Evolutionary conservation across 2,888 invertebrate genomes (phyloP).

Genomic region (Perizoma affinitatum): DNA sequence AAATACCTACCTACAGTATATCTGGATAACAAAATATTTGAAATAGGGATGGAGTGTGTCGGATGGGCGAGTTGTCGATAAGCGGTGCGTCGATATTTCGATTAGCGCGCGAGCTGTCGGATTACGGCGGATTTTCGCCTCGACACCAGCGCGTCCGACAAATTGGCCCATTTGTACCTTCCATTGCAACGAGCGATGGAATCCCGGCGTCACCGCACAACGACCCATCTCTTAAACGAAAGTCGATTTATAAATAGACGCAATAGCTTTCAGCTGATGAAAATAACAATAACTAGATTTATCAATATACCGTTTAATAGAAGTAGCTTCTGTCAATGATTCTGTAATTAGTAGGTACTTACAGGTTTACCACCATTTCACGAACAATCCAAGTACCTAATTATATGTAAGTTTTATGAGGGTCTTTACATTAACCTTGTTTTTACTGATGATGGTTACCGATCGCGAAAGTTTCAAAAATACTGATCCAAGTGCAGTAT

Average conservation of each 20-base stretch:
- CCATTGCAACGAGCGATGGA: constrained; percentile 25
- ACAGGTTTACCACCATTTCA: too few relatives aligned
- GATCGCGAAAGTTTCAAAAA: too few relatives aligned
- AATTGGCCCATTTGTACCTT: constrained; percentile 78
- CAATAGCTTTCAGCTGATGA: too few relatives aligned
- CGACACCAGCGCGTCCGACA: constrained; percentile 63
- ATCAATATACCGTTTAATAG: too few relatives aligned
- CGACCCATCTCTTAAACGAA: constrained; percentile 20
- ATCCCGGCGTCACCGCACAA: constrained; percentile 42
- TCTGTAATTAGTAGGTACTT: too few relatives aligned
- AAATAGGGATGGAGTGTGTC: constrained; percentile 32
- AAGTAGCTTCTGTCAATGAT: too few relatives aligned
- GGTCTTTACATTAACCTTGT: too few relatives aligned
- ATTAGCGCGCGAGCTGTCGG: constrained; percentile 77
- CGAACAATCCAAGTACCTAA: too few relatives aligned
- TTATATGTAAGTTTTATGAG: too few relatives aligned
- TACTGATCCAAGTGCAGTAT: too few relatives aligned
- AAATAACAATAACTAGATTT: too few relatives aligned
- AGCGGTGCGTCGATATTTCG: constrained; percentile 77
- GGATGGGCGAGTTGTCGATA: constrained; percentile 58
- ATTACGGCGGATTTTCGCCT: constrained; percentile 81
- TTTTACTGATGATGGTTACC: too few relatives aligned
- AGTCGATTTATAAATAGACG: not conserved
- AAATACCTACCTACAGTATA: not conserved
- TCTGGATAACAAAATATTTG: constrained; percentile 20